Percentiles rank a stretch among this genome's conserved stretches.
Conservation (phyloP, 2,888 invertebrate genomes). For the Orthonychiurus folsomi region DNA sequence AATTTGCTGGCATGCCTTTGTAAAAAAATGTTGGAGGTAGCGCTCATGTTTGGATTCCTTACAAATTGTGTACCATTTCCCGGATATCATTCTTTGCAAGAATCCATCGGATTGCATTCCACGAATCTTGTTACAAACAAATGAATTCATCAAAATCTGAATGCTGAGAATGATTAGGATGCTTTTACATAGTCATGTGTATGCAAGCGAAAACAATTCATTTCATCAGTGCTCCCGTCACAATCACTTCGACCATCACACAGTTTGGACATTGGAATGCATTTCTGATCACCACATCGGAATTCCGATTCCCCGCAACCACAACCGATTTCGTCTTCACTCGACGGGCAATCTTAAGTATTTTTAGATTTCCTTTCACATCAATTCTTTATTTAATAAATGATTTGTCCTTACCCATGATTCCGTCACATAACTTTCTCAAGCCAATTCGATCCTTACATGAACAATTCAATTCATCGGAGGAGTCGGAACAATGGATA, state of each 20-base stretch:
- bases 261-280: slow-evolving; percentile 53
- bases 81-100: slow-evolving; percentile 28
- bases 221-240: slow-evolving; percentile 63
- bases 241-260: slow-evolving; percentile 63
- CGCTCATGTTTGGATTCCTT: slow-evolving; percentile 14
- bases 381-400: too few relatives aligned
- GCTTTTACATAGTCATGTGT: slow-evolving; percentile 18
- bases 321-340: slow-evolving; percentile 25
- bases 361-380: too few relatives aligned
- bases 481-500: slow-evolving; percentile 54
- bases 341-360: slow-evolving; percentile 4
- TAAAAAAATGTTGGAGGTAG: slow-evolving; percentile 17
- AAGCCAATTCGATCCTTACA: slow-evolving; percentile 61
- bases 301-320: slow-evolving; percentile 16
- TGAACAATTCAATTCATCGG: slow-evolving; percentile 49
- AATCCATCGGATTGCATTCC: slow-evolving; percentile 28
- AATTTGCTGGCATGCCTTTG: slow-evolving; percentile 24
- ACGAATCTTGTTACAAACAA: slow-evolving; percentile 16
- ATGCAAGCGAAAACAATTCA: slow-evolving; percentile 51
- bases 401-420: too few relatives aligned
- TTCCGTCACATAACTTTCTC: slow-evolving; percentile 66
- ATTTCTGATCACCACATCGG: slow-evolving; percentile 43
- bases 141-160: background rate
- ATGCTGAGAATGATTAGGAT: background rate
- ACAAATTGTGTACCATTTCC: slow-evolving; percentile 32